Conservation (phyloP, 2,797 vertebrate genomes). For the Apogon hyalosoma region DNA sequence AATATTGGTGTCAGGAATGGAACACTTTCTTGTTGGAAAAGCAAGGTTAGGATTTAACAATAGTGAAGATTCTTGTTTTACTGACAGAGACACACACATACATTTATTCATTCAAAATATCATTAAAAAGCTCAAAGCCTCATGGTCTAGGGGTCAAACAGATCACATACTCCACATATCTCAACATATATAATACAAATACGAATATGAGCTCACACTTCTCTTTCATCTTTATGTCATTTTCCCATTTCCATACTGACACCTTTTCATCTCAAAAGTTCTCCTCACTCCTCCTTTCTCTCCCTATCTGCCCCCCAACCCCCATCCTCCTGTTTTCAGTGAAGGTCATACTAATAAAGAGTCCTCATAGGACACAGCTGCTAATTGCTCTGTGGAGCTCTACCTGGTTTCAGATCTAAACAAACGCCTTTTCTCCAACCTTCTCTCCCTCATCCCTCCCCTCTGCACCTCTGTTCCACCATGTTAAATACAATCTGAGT, state of each 20-base stretch:
- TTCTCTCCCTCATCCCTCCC: conserved; percentile 51
- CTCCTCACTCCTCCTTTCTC: conserved; percentile 15
- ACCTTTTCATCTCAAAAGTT: conserved; percentile 42
- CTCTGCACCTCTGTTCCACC: conserved; percentile 69
- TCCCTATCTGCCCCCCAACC: conserved; percentile 3
- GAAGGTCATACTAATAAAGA: conserved; percentile 85
- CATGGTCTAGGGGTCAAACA: conserved; percentile 19
- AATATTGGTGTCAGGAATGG: conserved; percentile 22
- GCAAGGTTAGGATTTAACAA: conserved; percentile 7
- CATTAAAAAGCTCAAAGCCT: conserved; percentile 6
- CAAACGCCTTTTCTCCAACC: conserved; percentile 73
- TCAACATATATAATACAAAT: conserved; percentile 35
- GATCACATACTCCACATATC: conserved; percentile 35
- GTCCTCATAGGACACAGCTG: conserved; percentile 75
- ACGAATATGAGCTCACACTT: conserved; percentile 49
- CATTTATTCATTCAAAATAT: background rate
- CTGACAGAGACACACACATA: conserved; percentile 5
- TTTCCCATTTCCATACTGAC: conserved; percentile 54
- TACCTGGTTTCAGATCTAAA: conserved; percentile 80
- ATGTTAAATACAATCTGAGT: conserved; percentile 76
- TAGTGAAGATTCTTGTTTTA: conserved; percentile 4
- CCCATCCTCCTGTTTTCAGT: conserved; percentile 45
- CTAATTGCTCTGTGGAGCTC: conserved; percentile 78
- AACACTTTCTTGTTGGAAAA: conserved; percentile 19
- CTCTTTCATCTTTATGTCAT: conserved; percentile 52